Conservation (phyloP, 2,888 invertebrate species). For the Rhingia campestris region DNA sequence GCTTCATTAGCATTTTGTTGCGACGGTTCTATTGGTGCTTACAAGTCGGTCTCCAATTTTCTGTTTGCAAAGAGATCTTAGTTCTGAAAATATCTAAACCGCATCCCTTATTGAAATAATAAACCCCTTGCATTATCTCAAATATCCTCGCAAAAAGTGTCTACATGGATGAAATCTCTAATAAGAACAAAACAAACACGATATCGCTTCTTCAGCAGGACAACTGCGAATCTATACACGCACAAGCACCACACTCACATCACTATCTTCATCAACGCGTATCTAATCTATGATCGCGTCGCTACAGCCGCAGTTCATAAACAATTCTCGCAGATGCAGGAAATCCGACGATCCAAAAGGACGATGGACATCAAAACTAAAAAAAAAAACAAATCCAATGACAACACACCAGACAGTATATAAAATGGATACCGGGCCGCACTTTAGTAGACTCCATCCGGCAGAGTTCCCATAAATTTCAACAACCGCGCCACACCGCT, state of each 20-base stretch:
- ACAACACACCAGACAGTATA: slow-evolving; percentile 15
- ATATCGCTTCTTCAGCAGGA: slow-evolving; percentile 60
- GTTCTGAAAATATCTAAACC: slow-evolving; percentile 33
- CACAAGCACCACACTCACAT: slow-evolving; percentile 10
- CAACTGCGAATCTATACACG: slow-evolving; percentile 37
- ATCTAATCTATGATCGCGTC: slow-evolving; percentile 59
- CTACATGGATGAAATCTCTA: background rate
- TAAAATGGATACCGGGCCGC: slow-evolving; percentile 9
- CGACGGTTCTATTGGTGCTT: too few relatives aligned
- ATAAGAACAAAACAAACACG: background rate
- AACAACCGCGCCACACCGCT: slow-evolving; percentile 38
- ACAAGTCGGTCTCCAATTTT: too few relatives aligned
- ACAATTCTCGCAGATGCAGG: slow-evolving; percentile 58
- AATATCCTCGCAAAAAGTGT: slow-evolving; percentile 18
- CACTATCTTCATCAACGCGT: slow-evolving; percentile 36
- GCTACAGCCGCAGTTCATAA: slow-evolving; percentile 40
- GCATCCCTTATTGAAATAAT: slow-evolving; percentile 19
- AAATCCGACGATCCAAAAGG: slow-evolving; percentile 35
- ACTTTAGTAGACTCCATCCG: slow-evolving; percentile 51
- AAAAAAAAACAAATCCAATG: background rate
- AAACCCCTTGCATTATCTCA: slow-evolving; percentile 26
- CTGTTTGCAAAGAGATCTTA: background rate
- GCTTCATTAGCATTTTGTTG: too few relatives aligned
- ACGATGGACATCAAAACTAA: slow-evolving; percentile 1
- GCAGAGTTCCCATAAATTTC: slow-evolving; percentile 60